phyloP scores from a whole-genome alignment of 2,797 vertebrate species.

The Gephyroberyx darwinii region DNA sequence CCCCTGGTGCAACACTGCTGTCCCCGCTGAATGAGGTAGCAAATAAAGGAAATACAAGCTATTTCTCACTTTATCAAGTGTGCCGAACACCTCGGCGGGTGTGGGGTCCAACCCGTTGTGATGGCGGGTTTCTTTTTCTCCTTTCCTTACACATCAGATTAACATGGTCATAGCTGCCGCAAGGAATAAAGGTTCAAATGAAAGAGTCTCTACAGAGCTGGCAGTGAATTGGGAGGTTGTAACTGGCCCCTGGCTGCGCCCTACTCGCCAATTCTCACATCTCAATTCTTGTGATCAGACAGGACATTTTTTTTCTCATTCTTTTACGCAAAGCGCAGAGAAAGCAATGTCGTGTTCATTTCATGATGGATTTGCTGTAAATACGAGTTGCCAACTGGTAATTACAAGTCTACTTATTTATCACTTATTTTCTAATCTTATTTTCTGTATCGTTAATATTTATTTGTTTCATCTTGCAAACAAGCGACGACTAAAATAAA shows the following conservation, averaged over 20 bases:
- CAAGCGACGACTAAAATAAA: too few relatives aligned
- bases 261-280: not conserved
- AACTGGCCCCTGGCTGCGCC: not conserved
- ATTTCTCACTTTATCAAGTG: slow-evolving; percentile 20
- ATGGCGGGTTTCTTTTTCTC: not conserved
- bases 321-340: too few relatives aligned
- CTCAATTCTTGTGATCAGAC: not conserved
- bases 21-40: slow-evolving; percentile 13
- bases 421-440: too few relatives aligned
- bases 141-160: slow-evolving; percentile 10
- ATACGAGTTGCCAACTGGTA: too few relatives aligned
- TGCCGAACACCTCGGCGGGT: slow-evolving; percentile 13
- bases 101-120: not conserved
- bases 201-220: slow-evolving; percentile 10
- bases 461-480: too few relatives aligned
- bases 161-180: slow-evolving; percentile 5
- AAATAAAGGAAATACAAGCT: not conserved
- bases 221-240: slow-evolving; percentile 1
- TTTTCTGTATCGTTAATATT: too few relatives aligned
- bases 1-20: not conserved
- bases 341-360: too few relatives aligned
- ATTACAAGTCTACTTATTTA: too few relatives aligned
- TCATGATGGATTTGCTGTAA: too few relatives aligned
- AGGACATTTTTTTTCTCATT: not conserved
- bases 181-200: slow-evolving; percentile 7